Evolutionary conservation across 2,797 vertebrate species (phyloP).

Genomic region (Hyperoplus immaculatus): DNA sequence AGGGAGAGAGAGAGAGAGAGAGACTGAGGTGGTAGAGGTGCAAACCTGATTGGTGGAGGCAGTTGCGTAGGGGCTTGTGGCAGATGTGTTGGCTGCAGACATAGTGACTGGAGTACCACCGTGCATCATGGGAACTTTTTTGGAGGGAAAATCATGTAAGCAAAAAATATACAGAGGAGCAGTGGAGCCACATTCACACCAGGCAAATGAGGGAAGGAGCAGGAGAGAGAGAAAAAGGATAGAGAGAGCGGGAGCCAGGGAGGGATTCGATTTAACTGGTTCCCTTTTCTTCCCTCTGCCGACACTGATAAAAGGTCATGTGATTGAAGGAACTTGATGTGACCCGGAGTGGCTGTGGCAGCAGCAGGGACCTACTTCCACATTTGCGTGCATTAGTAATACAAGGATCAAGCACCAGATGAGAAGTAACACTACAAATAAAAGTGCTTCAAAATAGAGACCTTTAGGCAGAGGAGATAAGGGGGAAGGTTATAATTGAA

Average conservation of each 20-base stretch:
- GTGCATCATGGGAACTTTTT: conserved; percentile 99
- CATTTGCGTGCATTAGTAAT: conserved; percentile 4
- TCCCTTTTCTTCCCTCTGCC: conserved; percentile 71
- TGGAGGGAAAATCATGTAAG: conserved; percentile 95
- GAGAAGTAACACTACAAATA: not conserved
- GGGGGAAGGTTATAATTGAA: conserved; percentile 60
- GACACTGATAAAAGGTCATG: conserved; percentile 21
- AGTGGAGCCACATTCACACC: conserved; percentile 89
- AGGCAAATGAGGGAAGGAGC: conserved; percentile 68
- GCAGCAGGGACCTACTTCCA: conserved; percentile 1
- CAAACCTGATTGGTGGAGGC: conserved; percentile 99
- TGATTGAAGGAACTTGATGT: conserved; percentile 22
- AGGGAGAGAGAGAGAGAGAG: conserved; percentile 35
- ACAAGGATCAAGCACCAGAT: conserved; percentile 1
- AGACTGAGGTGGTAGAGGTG: conserved; percentile 82
- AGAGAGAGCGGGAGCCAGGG: conserved; percentile 37
- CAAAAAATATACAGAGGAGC: conserved; percentile 88
- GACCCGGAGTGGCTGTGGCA: not conserved
- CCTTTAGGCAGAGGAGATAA: conserved; percentile 61
- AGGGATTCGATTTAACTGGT: conserved; percentile 69
- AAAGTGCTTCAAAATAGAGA: not conserved
- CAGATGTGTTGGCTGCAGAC: conserved; percentile 95
- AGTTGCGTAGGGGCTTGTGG: conserved; percentile 97
- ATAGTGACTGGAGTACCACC: conserved; percentile 95
- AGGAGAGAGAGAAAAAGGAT: conserved; percentile 18